Evolutionary conservation across 2,888 invertebrate species (phyloP).

Genomic region (Cyclophora punctaria): DNA sequence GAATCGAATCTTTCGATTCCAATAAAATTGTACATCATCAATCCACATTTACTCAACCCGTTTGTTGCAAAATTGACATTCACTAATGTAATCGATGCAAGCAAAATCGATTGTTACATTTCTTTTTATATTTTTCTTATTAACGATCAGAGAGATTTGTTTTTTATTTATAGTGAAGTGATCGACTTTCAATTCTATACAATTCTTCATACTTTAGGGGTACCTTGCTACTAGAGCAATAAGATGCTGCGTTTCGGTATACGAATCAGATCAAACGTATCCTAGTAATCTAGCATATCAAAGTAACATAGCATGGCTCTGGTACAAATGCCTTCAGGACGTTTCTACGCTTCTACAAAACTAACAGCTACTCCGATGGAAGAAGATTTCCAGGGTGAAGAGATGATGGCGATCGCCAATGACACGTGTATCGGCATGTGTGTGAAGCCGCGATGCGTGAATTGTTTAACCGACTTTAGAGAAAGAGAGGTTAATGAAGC

Average conservation of each 20-base stretch:
- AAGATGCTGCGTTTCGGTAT: too few relatives aligned
- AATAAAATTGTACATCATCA: constrained; percentile 22
- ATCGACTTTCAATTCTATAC: too few relatives aligned
- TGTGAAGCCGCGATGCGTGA: constrained; percentile 5
- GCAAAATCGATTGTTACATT: constrained; percentile 23
- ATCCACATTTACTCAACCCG: constrained; percentile 35
- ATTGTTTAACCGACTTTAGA: constrained; percentile 18
- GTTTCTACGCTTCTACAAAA: not conserved
- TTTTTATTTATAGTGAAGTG: too few relatives aligned
- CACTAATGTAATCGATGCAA: constrained; percentile 25
- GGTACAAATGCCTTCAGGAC: not conserved
- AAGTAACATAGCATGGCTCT: not conserved
- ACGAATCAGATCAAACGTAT: not conserved
- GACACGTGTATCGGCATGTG: not conserved
- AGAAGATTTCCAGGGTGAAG: not conserved
- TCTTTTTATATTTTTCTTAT: not conserved
- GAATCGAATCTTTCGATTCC: constrained; percentile 36
- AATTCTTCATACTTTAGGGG: too few relatives aligned
- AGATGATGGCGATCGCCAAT: not conserved
- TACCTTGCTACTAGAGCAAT: too few relatives aligned
- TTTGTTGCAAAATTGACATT: constrained; percentile 19
- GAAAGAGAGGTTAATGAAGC: constrained; percentile 21
- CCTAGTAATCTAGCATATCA: not conserved
- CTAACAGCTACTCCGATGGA: not conserved
- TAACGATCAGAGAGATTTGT: not conserved